Evolutionary conservation across 2,888 invertebrate species (phyloP), one percentile per base, ranked within the genome.

Genomic region (Cabera pusaria): DNA sequence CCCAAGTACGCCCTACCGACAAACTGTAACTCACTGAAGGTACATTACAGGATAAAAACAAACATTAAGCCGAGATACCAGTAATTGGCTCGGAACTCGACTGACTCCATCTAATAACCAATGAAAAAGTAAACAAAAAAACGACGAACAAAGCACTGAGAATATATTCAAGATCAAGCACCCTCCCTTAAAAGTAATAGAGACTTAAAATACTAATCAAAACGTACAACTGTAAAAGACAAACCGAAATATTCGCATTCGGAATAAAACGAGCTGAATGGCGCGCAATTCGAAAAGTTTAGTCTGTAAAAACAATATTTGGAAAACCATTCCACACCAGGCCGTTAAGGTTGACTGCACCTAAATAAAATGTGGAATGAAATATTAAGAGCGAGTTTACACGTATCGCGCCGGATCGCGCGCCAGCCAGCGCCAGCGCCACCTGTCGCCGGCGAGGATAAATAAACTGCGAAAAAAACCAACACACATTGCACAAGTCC

Each of bases 371-470:
- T 65, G 64, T 67, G 62, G 61, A 69, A 70, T 78, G 72, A 78
- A 76, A 72, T 79, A 75, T 78, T 67, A 72, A 73, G 61, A 68
- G 79, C 63, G 71, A 69, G 73, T 76, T 75, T 70, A 76, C 72
- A 74, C 72, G 67, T 74, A 81, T 74, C 76, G 68, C 67, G 60
- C 47, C 67, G 52, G 64, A 72, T 74, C 72, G 72, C 47, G 59
- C 53, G 61, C 2, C 14, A 4, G 14, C 3, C 14, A 14, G 14
- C 72, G n/a, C 49, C 64, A 62, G 64, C 72, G 78, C 79, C 85
- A 86, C 81, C 83, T 86, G 82, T 75, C 80, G 76, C 37, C 72
- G 72, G 69, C 65, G 63, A 52, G 72, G 54, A 67, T 63, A 68
- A 74, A 82, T 80, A 77, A 80, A 75, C 72, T 62, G 70, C 53